Conservation (phyloP, 2,888 invertebrate genomes). For the Conus canariensis region DNA sequence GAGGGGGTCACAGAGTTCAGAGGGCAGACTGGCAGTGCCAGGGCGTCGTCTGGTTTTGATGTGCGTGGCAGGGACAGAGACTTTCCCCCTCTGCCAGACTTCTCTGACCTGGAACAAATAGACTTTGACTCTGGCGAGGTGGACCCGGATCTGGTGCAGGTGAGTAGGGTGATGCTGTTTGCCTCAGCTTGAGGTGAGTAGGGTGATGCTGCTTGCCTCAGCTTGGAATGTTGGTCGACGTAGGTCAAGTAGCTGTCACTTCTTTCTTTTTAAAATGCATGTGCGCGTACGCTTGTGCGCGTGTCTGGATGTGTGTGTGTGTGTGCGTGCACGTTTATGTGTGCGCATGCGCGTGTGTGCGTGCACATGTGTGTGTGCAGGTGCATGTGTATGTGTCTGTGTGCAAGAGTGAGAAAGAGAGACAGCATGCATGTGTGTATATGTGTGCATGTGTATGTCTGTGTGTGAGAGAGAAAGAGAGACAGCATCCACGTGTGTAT, state of each 20-base stretch:
- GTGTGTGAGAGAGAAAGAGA: neutral
- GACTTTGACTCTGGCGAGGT: conserved; percentile 66
- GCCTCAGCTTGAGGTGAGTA: neutral
- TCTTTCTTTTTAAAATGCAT: no score
- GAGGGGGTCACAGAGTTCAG: conserved; percentile 42
- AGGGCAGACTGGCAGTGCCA: neutral
- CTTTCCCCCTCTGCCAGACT: conserved; percentile 58
- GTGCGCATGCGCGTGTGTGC: no score
- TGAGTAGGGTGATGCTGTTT: neutral
- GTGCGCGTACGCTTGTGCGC: no score
- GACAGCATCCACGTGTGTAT: neutral
- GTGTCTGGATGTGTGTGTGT: no score
- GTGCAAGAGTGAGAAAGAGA: neutral
- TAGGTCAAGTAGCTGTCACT: no score
- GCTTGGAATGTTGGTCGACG: no score
- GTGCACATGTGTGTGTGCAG: no score
- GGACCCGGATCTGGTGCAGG: conserved; percentile 66
- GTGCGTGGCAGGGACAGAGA: conserved; percentile 50
- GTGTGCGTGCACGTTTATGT: no score
- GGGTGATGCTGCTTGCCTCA: neutral
- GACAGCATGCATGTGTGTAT: neutral
- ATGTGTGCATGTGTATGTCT: neutral
- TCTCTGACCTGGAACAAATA: conserved; percentile 65
- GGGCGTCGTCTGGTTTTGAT: conserved; percentile 1
- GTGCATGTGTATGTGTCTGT: neutral